phyloP scores from a whole-genome alignment of 1,140 invertebrate genomes.

The Dreissena polymorpha region DNA sequence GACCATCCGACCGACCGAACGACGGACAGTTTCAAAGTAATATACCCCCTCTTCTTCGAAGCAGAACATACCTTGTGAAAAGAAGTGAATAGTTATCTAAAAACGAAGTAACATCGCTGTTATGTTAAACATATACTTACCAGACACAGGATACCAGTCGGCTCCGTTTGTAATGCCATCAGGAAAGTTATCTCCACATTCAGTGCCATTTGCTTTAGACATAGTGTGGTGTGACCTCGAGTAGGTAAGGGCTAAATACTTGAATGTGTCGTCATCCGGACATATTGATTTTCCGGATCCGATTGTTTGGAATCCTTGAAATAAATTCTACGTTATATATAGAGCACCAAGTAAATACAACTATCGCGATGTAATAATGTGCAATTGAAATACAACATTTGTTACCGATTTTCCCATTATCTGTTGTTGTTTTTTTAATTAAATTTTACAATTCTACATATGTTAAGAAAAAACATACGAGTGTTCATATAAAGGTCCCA shows the following conservation, averaged over 20 bases:
- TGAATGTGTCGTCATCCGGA: constrained; percentile 77
- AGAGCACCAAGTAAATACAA: too few species aligned
- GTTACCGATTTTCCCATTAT: not conserved
- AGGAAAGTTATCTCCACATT: constrained; percentile 41
- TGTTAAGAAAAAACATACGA: not conserved
- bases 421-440: not conserved
- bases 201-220: constrained; percentile 64
- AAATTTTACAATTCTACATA: not conserved
- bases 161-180: constrained; percentile 92
- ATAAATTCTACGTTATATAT: too few species aligned
- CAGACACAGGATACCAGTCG: constrained; percentile 89
- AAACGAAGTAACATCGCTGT: too few species aligned
- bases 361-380: not conserved
- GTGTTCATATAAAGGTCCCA: constrained; percentile 83
- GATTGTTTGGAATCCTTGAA: not conserved
- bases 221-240: constrained; percentile 79
- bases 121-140: constrained; percentile 49
- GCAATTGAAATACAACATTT: not conserved
- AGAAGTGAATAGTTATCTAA: not conserved
- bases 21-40: too few species aligned
- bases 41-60: too few species aligned
- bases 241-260: constrained; percentile 65
- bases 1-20: too few species aligned
- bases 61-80: constrained; percentile 92
- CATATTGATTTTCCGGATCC: constrained; percentile 41